phyloP scores from a whole-genome alignment of 2,888 invertebrate species.

The Torymus aiolomorphi region DNA sequence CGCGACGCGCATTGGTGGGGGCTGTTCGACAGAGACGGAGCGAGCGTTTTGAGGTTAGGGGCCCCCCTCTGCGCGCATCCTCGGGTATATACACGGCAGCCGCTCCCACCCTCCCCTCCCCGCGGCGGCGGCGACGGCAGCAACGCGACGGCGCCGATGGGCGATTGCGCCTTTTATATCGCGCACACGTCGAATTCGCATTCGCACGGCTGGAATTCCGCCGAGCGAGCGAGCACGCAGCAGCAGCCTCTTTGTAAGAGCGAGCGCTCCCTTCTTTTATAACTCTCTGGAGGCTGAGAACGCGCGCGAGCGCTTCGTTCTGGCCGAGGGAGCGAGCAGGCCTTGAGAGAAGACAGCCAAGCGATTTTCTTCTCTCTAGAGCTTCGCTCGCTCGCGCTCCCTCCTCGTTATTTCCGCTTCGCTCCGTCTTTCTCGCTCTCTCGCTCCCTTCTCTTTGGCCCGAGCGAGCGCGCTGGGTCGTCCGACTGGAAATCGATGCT shows the following conservation, averaged over 20 bases:
- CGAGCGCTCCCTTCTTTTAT: conserved; percentile 44
- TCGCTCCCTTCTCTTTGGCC: neutral
- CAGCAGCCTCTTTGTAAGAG: neutral
- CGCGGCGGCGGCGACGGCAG: conserved; percentile 35
- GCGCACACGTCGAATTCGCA: conserved; percentile 18
- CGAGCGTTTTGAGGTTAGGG: conserved; percentile 54
- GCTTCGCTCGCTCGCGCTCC: conserved; percentile 16
- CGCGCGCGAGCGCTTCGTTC: conserved; percentile 35
- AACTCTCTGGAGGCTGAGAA: conserved; percentile 46
- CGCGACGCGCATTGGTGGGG: neutral
- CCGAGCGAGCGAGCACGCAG: neutral
- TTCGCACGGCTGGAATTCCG: conserved; percentile 15
- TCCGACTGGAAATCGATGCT: conserved; percentile 74
- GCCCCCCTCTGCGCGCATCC: conserved; percentile 48
- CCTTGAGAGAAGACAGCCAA: conserved; percentile 40
- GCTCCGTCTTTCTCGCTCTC: conserved; percentile 12
- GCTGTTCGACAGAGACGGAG: neutral
- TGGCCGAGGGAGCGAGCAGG: conserved; percentile 45
- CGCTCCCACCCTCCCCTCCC: conserved; percentile 37
- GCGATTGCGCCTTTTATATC: conserved; percentile 48
- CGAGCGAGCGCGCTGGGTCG: conserved; percentile 61
- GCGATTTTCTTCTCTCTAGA: conserved; percentile 39
- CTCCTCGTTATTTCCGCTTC: conserved; percentile 27
- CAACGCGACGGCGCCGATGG: conserved; percentile 35
- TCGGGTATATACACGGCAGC: conserved; percentile 17